Evolutionary conservation across 2,797 vertebrate species (phyloP), one percentile per base, ranked within the genome.

Genomic region (Dromococcyx pavoninus): DNA sequence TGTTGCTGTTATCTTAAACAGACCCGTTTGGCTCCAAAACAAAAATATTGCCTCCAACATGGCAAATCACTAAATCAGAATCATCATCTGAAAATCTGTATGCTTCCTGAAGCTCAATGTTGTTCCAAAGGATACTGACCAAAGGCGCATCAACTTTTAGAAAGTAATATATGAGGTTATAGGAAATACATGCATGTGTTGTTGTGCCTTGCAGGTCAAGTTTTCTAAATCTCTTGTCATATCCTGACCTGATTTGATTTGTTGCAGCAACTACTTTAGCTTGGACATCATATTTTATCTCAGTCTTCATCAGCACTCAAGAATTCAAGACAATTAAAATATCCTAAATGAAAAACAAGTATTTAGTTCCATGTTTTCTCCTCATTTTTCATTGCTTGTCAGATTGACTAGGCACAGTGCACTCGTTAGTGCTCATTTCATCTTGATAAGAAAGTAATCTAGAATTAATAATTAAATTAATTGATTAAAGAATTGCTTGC

Each of bases 81-180:
- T 4, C 35, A 23, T 2, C 70, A 10, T 1, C 18, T 17, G 30
- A n/a, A 46, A 51, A 62, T 4, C 66, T 7, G 1, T 0, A 3
- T 10, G 28, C 6, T 53, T 37, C 74, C 56, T 30, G 13, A 32
- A n/a, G 43, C 10, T 37, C 58, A 0, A 0, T 1, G 22, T 7
- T 43, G n/a, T 43, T 35, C 57, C 61, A 32, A 37, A 44, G 39
- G 37, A 15, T 9, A 13, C 37, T 24, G 16, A 11, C 41, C 41
- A 46, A 37, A 75, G 43, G 15, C 19, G 24, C 16, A 7, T 2
- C 11, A 30, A 3, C 21, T 32, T 32, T 7, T 6, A 41, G 56
- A 27, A 35, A 25, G 6, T 1, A 33, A 24, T 1, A 7, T 1
- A 27, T 4, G 39, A 60, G n/a, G 5, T 21, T 22, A 2, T 1